A percentile compares a stretch with the other conserved stretches of the same genome.
Evolutionary conservation across 2,797 vertebrate species (phyloP).

Genomic region (Spheniscus humboldti): DNA sequence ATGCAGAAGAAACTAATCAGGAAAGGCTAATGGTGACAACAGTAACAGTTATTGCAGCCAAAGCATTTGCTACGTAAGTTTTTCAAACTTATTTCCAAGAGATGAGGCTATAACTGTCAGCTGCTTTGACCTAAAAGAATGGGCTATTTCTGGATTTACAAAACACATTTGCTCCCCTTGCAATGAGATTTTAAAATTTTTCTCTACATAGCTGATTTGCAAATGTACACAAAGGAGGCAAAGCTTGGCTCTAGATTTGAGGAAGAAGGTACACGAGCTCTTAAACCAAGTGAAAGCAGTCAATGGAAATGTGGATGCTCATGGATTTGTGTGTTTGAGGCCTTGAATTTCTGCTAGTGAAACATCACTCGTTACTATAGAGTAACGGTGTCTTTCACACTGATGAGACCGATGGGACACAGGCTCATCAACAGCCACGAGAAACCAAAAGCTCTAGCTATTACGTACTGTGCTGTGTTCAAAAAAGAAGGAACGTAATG

Average conservation of each 20-base stretch:
- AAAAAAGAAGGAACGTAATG: not conserved
- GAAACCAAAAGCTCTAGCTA: not conserved
- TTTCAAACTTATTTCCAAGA: not conserved
- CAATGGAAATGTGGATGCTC: not conserved
- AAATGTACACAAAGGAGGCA: not conserved
- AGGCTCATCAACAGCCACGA: not conserved
- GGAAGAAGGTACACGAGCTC: not conserved
- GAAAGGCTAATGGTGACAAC: not conserved
- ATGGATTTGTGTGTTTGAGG: not conserved
- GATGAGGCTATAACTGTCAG: not conserved
- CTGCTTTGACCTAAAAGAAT: not conserved
- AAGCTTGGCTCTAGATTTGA: not conserved
- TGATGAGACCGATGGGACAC: not conserved
- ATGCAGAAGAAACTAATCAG: not conserved
- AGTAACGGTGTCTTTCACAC: not conserved
- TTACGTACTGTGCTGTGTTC: accelerated
- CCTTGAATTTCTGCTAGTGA: not conserved
- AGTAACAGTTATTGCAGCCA: not conserved
- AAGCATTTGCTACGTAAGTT: not conserved
- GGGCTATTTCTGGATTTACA: not conserved
- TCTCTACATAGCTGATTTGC: not conserved
- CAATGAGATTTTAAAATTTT: not conserved
- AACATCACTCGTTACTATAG: not conserved
- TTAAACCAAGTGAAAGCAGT: not conserved
- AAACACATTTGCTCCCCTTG: not conserved